phyloP scores from a whole-genome alignment of 2,888 invertebrate species.

The Ligdia adustata region DNA sequence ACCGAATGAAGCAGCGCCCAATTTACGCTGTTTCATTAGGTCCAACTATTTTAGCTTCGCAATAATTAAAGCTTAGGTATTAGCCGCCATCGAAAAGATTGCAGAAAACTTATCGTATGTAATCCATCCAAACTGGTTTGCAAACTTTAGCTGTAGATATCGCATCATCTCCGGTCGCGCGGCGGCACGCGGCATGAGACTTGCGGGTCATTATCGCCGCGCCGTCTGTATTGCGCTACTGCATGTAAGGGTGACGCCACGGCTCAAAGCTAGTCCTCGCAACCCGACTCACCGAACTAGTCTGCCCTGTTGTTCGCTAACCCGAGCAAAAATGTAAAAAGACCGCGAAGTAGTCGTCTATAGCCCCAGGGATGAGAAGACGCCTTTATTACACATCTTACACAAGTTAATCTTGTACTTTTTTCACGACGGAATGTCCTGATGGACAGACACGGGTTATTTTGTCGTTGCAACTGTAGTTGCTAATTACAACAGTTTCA shows the following conservation, averaged over 20 bases:
- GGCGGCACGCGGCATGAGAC: too few species aligned
- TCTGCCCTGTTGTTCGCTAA: background rate
- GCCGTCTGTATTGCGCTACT: background rate
- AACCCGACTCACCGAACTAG: conserved; percentile 7
- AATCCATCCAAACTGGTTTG: too few species aligned
- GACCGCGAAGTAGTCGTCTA: conserved; percentile 4
- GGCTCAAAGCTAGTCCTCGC: background rate
- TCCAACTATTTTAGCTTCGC: too few species aligned
- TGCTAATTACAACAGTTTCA: conserved; percentile 2
- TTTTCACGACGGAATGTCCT: conserved; percentile 9
- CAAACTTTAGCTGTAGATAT: background rate
- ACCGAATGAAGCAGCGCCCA: too few species aligned
- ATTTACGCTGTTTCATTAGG: too few species aligned
- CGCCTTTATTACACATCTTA: conserved; percentile 8
- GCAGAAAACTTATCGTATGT: too few species aligned
- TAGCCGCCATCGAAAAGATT: too few species aligned
- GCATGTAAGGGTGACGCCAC: conserved; percentile 20
- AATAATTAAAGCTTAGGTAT: too few species aligned
- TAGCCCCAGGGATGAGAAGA: conserved; percentile 14
- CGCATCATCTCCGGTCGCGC: background rate
- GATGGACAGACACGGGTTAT: background rate
- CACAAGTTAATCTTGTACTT: conserved; percentile 4
- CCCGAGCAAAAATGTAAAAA: conserved; percentile 20
- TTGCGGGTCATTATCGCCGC: conserved; percentile 17
- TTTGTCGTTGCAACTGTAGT: background rate